Evolutionary conservation across 2,888 invertebrate genomes (phyloP).

Genomic region (Ceramica pisi): DNA sequence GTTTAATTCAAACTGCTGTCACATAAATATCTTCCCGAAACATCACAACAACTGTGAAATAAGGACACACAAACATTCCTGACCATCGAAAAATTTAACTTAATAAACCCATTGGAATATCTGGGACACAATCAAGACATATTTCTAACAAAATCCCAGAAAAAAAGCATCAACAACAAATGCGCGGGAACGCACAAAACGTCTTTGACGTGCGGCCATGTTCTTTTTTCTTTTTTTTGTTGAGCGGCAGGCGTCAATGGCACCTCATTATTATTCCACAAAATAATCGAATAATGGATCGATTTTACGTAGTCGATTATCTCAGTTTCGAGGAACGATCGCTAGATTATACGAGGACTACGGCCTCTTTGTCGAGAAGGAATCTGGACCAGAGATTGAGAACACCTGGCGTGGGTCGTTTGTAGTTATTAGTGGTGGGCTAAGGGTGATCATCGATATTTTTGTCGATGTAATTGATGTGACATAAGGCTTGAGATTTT

Average conservation of each 20-base stretch:
- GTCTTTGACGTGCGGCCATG: constrained; percentile 73
- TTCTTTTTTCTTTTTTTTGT: constrained; percentile 67
- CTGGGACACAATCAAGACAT: constrained; percentile 66
- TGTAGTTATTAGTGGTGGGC: constrained; percentile 69
- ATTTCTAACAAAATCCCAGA: constrained; percentile 66
- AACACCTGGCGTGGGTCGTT: constrained; percentile 80
- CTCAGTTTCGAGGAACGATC: constrained; percentile 81
- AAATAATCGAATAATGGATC: constrained; percentile 82
- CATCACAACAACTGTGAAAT: constrained; percentile 63
- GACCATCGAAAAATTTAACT: constrained; percentile 47
- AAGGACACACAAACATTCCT: constrained; percentile 49
- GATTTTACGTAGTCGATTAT: constrained; percentile 80
- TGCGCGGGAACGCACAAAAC: constrained; percentile 66
- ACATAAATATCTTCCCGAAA: constrained; percentile 47
- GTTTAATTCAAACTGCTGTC: constrained; percentile 40
- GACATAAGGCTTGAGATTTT: background rate
- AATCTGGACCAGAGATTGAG: constrained; percentile 74
- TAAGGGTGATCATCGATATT: constrained; percentile 60
- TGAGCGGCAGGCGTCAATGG: constrained; percentile 77
- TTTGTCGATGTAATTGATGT: constrained; percentile 28
- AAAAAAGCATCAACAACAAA: constrained; percentile 64
- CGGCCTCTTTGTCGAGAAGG: constrained; percentile 76
- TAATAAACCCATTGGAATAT: constrained; percentile 72
- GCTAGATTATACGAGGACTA: constrained; percentile 75
- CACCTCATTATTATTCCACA: constrained; percentile 85